phyloP scores from a whole-genome alignment of 2,888 invertebrate species.

The Cryptocheilus praepositus region DNA sequence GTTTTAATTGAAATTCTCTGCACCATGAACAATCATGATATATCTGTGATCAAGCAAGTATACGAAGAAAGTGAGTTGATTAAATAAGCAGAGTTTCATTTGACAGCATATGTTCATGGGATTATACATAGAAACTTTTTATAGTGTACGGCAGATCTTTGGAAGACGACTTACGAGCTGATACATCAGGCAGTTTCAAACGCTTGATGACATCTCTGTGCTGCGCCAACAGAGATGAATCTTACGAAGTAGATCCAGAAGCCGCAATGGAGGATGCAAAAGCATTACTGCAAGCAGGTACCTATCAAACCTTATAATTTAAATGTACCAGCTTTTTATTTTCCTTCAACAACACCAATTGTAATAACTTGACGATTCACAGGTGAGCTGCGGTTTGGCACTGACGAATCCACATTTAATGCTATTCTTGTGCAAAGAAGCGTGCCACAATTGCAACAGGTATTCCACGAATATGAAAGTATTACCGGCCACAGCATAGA shows the following conservation, averaged over 20 bases:
- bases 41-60: constrained; percentile 74
- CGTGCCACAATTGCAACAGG: constrained; percentile 79
- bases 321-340: no score
- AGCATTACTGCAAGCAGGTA: constrained; percentile 86
- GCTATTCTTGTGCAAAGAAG: constrained; percentile 88
- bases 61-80: constrained; percentile 74
- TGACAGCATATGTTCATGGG: background rate
- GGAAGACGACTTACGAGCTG: constrained; percentile 89
- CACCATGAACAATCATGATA: constrained; percentile 78
- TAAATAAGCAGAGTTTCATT: background rate
- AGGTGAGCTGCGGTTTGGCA: constrained; percentile 82
- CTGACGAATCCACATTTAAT: constrained; percentile 92
- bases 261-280: constrained; percentile 89
- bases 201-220: constrained; percentile 91
- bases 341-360: no score
- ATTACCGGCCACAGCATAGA: constrained; percentile 88
- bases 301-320: constrained; percentile 44
- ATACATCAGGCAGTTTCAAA: constrained; percentile 95
- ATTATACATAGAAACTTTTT: constrained; percentile 1
- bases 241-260: constrained; percentile 82
- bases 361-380: constrained; percentile 19
- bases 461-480: constrained; percentile 84
- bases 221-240: constrained; percentile 88
- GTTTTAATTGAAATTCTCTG: constrained; percentile 79
- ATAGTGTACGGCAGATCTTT: constrained; percentile 87